Conservation (phyloP, 2,888 invertebrate species). For the Hirtodrosophila cameraria region DNA sequence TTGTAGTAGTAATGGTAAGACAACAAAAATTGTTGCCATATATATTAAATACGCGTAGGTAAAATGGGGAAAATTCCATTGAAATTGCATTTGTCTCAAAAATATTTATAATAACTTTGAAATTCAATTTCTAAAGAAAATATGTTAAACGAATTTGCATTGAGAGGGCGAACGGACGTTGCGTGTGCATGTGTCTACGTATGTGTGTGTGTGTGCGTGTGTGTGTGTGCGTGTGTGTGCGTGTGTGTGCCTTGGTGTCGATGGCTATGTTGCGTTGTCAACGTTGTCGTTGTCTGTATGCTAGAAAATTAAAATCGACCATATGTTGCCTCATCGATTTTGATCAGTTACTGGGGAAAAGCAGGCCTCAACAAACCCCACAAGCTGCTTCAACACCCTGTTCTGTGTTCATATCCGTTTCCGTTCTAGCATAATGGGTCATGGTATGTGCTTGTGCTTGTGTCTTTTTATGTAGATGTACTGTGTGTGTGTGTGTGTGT, state of each 20-base stretch:
- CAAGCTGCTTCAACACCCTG: conserved; percentile 35
- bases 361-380: conserved; percentile 26
- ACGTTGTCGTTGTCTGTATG: conserved; percentile 31
- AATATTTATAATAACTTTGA: conserved; percentile 78
- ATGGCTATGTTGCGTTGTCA: conserved; percentile 30
- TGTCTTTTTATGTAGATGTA: conserved; percentile 5
- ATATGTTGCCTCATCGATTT: conserved; percentile 79
- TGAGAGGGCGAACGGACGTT: conserved; percentile 11
- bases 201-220: conserved; percentile 8
- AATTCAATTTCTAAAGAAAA: conserved; percentile 78
- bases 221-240: conserved; percentile 11
- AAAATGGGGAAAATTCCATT: conserved; percentile 58
- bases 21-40: conserved; percentile 10
- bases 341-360: conserved; percentile 65
- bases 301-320: conserved; percentile 76
- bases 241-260: conserved; percentile 29
- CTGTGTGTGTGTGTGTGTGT: conserved; percentile 13
- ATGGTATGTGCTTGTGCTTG: conserved; percentile 36
- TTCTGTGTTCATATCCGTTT: conserved; percentile 75
- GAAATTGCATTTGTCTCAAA: conserved; percentile 71
- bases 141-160: conserved; percentile 73
- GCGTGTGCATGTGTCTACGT: too few relatives aligned
- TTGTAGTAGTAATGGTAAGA: neutral
- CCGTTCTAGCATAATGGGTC: conserved; percentile 71
- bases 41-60: conserved; percentile 43